phyloP scores from a whole-genome alignment of 1,140 invertebrate genomes.

The Tigriopus japonicus region DNA sequence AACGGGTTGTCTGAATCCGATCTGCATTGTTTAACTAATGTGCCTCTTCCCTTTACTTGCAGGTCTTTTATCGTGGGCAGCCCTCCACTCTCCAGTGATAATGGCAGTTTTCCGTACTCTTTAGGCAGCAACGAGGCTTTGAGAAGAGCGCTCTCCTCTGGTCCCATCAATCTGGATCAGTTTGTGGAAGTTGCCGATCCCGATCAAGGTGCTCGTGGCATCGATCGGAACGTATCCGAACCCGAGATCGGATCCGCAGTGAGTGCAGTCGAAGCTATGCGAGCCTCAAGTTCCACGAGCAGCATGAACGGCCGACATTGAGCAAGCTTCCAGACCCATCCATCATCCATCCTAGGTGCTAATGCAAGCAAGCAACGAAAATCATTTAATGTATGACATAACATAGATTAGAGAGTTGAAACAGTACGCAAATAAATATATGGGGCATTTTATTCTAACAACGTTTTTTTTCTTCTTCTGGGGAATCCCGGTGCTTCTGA shows the following conservation, averaged over 20 bases:
- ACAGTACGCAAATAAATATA: no score
- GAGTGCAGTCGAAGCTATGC: neutral
- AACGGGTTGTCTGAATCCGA: no score
- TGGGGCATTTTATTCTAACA: no score
- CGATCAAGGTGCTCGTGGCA: neutral
- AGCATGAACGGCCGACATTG: neutral
- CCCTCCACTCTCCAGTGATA: conserved; percentile 6
- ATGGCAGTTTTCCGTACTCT: neutral
- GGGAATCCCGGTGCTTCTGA: no score
- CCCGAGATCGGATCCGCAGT: neutral
- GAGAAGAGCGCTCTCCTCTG: neutral
- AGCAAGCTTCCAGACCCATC: no score
- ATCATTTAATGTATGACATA: no score
- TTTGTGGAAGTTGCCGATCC: neutral
- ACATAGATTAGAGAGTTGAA: no score
- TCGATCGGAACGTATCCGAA: neutral
- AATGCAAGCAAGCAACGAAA: no score
- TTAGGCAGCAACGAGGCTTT: no score
- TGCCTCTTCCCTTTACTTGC: neutral
- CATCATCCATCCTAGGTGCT: no score
- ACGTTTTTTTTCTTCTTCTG: no score
- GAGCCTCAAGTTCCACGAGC: neutral
- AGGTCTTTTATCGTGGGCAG: conserved; percentile 3
- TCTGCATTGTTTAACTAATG: neutral
- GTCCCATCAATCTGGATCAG: conserved; percentile 5